Evolutionary conservation across 2,797 vertebrate species (phyloP), one percentile per base, ranked within the genome.

Genomic region (Muscicapa striata): DNA sequence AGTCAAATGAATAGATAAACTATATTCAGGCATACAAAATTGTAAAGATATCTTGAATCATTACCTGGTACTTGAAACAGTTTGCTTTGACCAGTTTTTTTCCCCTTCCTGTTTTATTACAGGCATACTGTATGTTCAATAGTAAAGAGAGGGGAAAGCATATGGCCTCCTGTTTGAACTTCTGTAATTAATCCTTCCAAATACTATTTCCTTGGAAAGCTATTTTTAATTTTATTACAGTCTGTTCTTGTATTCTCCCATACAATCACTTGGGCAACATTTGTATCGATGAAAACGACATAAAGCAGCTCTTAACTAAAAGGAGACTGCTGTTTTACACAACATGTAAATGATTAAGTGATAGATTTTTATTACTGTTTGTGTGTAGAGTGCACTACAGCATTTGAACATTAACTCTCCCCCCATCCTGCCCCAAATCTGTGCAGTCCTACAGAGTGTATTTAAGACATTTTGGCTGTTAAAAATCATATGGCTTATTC

Each of bases 101-200:
- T 10, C 40, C 36, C 52, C n/a, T 80, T 68, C 30, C 36, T 68
- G 11, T 96, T 97, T 97, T 97, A 97, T 97, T 93, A 46, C 78
- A 86, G 75, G 72, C 94, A 38, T 95, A 93, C 94, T 93, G 75
- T 96, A 93, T 82, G 83, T 62, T 92, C 94, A 83, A 43, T 77
- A 91, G 75, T 95, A 95, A 97, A 97, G 93, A 95, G 26, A 54
- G 74, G 74, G 82, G 81, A 96, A 96, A 97, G 97, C 96, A 97
- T 96, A 97, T 97, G 97, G 97, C 91, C 95, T 96, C 95, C 88
- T 94, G 96, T 97, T 97, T 98, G 97, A 97, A 98, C 97, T 97
- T 97, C 97, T 95, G 96, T 97, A 98, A 98, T 96, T 97, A 98
- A 98, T 98, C 96, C 95, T 97, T 97, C 96, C 95, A 96, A 96